Base-by-base conservation (phyloP, 2,888 invertebrate species). In the Schrankia costaestrigalis region DNA sequence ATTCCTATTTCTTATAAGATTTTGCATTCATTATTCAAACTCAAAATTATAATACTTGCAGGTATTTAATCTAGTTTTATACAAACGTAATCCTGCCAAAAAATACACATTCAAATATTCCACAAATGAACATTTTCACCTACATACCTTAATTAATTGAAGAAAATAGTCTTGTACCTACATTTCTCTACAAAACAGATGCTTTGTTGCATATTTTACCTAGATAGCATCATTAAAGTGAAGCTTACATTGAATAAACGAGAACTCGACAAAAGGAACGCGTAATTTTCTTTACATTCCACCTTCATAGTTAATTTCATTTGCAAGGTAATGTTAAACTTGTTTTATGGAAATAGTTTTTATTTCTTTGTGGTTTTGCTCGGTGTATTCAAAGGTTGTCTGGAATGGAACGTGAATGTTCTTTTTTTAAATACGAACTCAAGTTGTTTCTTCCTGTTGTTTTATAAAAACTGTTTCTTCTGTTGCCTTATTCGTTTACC, bases 301-400 rank as follows among this genome's bases (percentile, higher is more conserved):
- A 46, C 46, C 39, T 55, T 40, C 42, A 44, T 44, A 34, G 41
- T 52, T 56, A 63, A 63, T 64, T 59, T 44, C 46, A 53, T 55
- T 46, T 36, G 34, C 41, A 49, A 33, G 23, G 24, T 22, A 30
- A n/a, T n/a, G n/a, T n/a, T n/a, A n/a, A 30, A 32, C 24, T 19
- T 32, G 37, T 26, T 38, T 33, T 26, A 34, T 18, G 32, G 11
- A 18, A 31, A 36, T 15, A 34, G 35, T 34, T 30, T 18, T 21
- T 13, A 7, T 17, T 35, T n/a, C n/a, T n/a, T 26, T 8, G 23
- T 11, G 24, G 17, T 29, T 3, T 24, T 10, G n/a, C 34, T 15
- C 19, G n/a, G n/a, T n/a, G n/a, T n/a, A n/a, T n/a, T n/a, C n/a
- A n/a, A n/a, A n/a, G n/a, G n/a, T n/a, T n/a, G n/a, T n/a, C n/a